Conservation (phyloP, 2,797 vertebrate genomes). For the Heliangelus exortis region DNA sequence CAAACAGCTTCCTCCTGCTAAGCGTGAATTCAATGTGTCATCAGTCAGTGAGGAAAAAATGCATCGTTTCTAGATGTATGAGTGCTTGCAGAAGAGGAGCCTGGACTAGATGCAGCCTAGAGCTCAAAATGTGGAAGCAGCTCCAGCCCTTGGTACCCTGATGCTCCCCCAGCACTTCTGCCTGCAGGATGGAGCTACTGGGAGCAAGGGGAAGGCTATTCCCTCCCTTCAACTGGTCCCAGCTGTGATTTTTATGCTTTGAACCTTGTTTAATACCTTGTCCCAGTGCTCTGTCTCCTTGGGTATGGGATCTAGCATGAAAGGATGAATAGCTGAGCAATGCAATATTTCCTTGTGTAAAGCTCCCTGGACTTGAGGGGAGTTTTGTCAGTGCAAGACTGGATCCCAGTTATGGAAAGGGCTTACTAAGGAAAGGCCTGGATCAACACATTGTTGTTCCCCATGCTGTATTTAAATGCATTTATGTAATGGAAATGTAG, state of each 20-base stretch:
- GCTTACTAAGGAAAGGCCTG: background rate
- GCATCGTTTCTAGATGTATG: background rate
- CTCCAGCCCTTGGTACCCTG: background rate
- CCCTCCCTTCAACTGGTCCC: background rate
- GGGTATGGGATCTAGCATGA: accelerated
- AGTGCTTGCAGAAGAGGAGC: background rate
- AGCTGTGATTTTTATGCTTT: background rate
- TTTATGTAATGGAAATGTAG: constrained; percentile 33
- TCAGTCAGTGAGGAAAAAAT: background rate
- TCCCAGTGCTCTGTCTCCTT: background rate
- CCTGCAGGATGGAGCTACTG: background rate
- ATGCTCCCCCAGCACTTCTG: accelerated
- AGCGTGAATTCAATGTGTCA: background rate
- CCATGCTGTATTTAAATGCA: constrained; percentile 45
- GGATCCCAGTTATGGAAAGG: constrained; percentile 28
- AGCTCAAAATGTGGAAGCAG: background rate
- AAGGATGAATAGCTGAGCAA: background rate
- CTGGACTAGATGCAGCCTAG: background rate
- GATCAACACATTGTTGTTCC: constrained; percentile 42
- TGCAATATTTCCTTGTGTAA: background rate
- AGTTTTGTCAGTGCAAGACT: background rate
- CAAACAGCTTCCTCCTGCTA: background rate
- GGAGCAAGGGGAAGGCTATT: background rate
- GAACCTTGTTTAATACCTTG: background rate
- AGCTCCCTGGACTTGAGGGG: background rate